Evolutionary conservation across 1,140 invertebrate genomes (phyloP), one percentile per base, ranked within the genome.

Genomic region (Cotesia chilonis): DNA sequence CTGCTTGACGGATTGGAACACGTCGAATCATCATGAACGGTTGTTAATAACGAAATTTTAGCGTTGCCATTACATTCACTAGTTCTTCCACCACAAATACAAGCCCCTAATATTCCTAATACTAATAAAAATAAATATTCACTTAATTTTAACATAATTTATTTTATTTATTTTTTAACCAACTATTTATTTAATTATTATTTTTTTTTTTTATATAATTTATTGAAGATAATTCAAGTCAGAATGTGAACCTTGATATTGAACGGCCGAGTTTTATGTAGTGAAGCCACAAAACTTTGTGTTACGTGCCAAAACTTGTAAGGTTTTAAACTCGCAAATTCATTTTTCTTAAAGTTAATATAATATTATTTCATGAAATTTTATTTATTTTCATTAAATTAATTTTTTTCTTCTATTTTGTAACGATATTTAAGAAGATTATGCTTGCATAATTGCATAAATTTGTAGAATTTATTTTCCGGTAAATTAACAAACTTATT

Each of bases 211-310:
- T 67, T 28, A 9, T 35, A 20, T 20, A n/a, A 67, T 20, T 20
- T 51, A 14, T 17, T 12, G 35, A n/a, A 17, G 63, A 65, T 6
- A n/a, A 67, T 47, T 57, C n/a, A 57, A 57, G n/a, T 57, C 6
- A 57, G n/a, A 57, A 17, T 57, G 17, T 57, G 54, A 57, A 57
- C 54, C 17, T 57, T 57, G 12, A 7, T 57, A 57, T 20, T 17
- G 17, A 79, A 84, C 81, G 80, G 78, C 4, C 55, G 14, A 70
- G 61, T 78, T 77, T 78, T 84, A 83, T 85, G 84, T 82, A 85
- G 76, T 78, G 79, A 84, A 82, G 80, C 83, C 78, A 74, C 67
- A 47, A 6, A 47, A 7, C 10, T 47, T 47, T 47, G 4, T 69
- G 54, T 70, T 74, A 76, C 75, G 75, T 82, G 73, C 68, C 68